Base-by-base conservation (phyloP, 2,797 vertebrate genomes). In the Serranus cabrilla region DNA sequence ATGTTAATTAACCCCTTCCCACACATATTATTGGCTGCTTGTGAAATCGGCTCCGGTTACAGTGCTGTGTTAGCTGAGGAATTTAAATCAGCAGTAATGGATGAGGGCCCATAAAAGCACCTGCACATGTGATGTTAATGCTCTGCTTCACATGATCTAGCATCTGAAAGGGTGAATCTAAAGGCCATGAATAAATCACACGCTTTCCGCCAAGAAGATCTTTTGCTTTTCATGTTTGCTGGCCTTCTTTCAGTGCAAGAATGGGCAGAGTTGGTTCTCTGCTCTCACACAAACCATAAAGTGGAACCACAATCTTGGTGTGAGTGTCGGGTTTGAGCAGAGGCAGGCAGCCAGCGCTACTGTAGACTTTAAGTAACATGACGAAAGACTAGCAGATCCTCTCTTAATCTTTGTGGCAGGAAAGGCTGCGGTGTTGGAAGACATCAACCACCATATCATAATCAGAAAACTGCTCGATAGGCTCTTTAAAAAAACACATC, bases 61-160 rank as follows among this genome's bases (percentile, higher is more conserved):
- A 82, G 74, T 65, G 11, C 71, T 23, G 71, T 46, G 45, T 65
- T 70, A 23, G 78, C 80, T 75, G 65, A 81, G 82, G 84, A 91
- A 94, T 93, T 86, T 89, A 92, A 92, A 94, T 92, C 90, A 87
- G 79, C 39, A 65, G 76, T 93, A 92, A 91, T 93, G 89, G 86
- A 92, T 90, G 88, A 83, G 84, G 90, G 84, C 84, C 68, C 81
- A 76, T 88, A 93, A 94, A 92, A 74, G 84, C 90, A 93, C 92
- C 93, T 92, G 86, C 90, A 90, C 92, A 86, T 86, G 84, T 74
- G 85, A 91, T 80, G 88, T 82, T 79, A 82, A 89, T 75, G 91
- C 87, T 94, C 92, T 75, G 78, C 87, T 91, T 90, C 92, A 89
- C 89, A 90, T 90, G 88, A 90, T 92, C 78, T 78, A 80, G 75